Base-by-base conservation (phyloP, 2,888 invertebrate species). In the Palloptera scutellata region DNA sequence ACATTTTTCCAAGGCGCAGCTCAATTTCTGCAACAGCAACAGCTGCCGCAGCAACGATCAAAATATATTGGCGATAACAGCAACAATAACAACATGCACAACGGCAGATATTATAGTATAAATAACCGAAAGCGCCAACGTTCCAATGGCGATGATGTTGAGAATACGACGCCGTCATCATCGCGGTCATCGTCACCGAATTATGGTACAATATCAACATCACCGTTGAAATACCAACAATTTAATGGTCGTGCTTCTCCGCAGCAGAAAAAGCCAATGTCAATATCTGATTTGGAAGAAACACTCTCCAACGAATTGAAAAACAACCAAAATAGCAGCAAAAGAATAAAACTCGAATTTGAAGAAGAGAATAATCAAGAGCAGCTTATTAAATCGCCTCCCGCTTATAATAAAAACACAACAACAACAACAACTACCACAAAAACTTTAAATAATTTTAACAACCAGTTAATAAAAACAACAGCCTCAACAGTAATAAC, bases 351-450 rank as follows among this genome's bases (percentile, higher is more conserved):
- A 72, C 73, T 78, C 57, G 79, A 81, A 71, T 60, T 72, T 64
- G 78, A 81, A 76, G 74, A 80, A 75, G 79, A 81, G 77, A 80
- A 80, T 72, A 82, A 79, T 75, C 77, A 80, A 69, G 77, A 80
- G 84, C 84, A 84, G 83, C 82, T 81, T 80, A 83, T 83, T 80
- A 84, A 81, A 84, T 85, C 84, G 84, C 83, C 84, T 84, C 84
- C 84, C 84, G 84, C 84, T 78, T 83, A 81, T 75, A 82, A 82
- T 81, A 71, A 65, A 67, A 15, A 67, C 52, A 58, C 70, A 69
- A 76, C 67, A 70, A 73, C 69, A 71, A 74, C 48, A 41, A 75
- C 72, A 77, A 72, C 71, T 72, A 70, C 70, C 71, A 75, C 73
- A 76, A 73, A 74, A 79, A 75, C 70, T 30, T 30, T 30, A 30